Conservation (phyloP, 2,888 invertebrate species). For the Erynnis tages region DNA sequence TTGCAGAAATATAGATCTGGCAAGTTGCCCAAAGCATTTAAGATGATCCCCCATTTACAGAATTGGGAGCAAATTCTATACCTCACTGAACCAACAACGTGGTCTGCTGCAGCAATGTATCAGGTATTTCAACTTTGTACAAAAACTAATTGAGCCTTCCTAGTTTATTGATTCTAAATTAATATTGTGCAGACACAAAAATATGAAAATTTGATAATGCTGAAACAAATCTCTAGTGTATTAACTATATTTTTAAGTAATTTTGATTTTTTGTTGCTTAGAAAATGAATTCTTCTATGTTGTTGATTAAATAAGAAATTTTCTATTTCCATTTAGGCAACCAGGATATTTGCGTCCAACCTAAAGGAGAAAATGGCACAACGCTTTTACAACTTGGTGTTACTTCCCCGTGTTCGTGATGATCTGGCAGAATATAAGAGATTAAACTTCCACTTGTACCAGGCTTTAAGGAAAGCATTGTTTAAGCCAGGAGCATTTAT, state of each 20-base stretch:
- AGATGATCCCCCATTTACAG: conserved; percentile 94
- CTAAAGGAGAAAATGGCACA: conserved; percentile 98
- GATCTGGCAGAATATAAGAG: conserved; percentile 97
- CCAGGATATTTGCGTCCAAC: conserved; percentile 98
- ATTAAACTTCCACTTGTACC: conserved; percentile 97
- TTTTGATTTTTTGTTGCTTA: no score
- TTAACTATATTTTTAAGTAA: no score
- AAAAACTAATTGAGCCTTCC: no score
- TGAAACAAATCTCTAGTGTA: no score
- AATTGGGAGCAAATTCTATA: conserved; percentile 97
- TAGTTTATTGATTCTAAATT: no score
- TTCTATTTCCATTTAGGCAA: conserved; percentile 81
- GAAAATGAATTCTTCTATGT: no score
- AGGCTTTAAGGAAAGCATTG: conserved; percentile 94
- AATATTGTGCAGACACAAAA: no score
- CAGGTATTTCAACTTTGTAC: conserved; percentile 82
- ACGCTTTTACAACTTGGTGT: conserved; percentile 94
- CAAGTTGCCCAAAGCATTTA: conserved; percentile 98
- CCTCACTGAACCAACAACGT: conserved; percentile 94
- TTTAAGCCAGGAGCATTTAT: conserved; percentile 99
- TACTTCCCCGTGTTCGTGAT: conserved; percentile 95
- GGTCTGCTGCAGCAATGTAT: conserved; percentile 99
- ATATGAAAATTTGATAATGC: no score
- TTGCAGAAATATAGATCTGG: conserved; percentile 95
- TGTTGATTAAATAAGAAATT: no score